Evolutionary conservation across 23 tunicate genomes (phyloP).

Genomic region (Ascidia mentula): DNA sequence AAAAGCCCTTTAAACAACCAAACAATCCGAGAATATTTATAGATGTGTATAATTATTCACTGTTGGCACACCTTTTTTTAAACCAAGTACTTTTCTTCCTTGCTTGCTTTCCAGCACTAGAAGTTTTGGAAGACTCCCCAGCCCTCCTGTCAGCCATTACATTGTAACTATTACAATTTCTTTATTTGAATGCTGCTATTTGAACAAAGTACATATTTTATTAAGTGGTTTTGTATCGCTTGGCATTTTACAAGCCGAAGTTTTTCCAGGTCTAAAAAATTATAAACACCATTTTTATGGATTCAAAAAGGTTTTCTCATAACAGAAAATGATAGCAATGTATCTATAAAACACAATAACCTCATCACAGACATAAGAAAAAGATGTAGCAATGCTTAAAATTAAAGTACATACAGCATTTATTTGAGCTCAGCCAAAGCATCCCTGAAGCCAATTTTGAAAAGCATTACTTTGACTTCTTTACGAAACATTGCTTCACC

Average conservation of each 20-base stretch:
- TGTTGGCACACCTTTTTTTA: constrained; percentile 27
- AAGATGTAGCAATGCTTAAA: background rate
- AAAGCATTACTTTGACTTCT: constrained; percentile 35
- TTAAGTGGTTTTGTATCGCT: too few species aligned
- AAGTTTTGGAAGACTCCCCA: background rate
- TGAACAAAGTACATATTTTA: too few species aligned
- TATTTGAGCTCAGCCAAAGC: constrained; percentile 12
- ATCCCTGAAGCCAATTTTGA: constrained; percentile 30
- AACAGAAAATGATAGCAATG: too few species aligned
- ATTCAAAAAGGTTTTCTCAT: too few species aligned
- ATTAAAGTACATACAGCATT: background rate
- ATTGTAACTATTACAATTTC: too few species aligned
- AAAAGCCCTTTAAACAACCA: background rate
- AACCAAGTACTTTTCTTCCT: constrained; percentile 35
- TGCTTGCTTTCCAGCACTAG: background rate
- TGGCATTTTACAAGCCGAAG: too few species aligned
- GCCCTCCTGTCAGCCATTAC: background rate
- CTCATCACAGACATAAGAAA: background rate
- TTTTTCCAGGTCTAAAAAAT: too few species aligned
- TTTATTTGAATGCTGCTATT: too few species aligned
- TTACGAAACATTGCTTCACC: constrained; percentile 13
- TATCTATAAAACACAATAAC: too few species aligned
- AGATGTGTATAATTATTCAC: too few species aligned
- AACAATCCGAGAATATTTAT: background rate
- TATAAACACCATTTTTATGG: too few species aligned